These are phyloP conservation scores for Aplochiton taeniatus DNA, from an alignment of 2,797 vertebrate species.

Conservation along the genomic window DNA sequence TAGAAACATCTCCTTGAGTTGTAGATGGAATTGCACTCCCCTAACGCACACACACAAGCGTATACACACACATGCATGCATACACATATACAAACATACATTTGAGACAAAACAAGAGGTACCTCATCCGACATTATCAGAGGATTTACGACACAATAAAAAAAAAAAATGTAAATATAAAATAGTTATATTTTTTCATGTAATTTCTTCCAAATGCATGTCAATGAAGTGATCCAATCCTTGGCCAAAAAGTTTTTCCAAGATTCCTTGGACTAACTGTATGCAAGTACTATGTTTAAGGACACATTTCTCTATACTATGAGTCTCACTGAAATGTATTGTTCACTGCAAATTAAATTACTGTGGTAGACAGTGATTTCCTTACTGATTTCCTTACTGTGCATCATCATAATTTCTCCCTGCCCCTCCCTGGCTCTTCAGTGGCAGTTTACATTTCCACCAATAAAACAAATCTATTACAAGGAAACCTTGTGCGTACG, in stretches of 20 bases:
- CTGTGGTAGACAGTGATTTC: too few relatives aligned
- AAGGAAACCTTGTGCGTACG: constrained; percentile 38
- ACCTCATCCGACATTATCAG: background rate
- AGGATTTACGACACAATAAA: constrained; percentile 43
- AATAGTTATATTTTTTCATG: too few relatives aligned
- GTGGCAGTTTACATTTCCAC: constrained; percentile 47
- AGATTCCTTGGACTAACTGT: too few relatives aligned
- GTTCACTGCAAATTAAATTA: too few relatives aligned
- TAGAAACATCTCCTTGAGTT: constrained; percentile 67
- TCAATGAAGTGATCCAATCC: too few relatives aligned
- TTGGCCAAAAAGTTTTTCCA: too few relatives aligned
- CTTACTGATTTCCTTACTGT: too few relatives aligned
- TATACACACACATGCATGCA: constrained; percentile 8
- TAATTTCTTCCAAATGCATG: too few relatives aligned
- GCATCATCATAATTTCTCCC: background rate
- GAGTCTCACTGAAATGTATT: too few relatives aligned
- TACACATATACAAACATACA: constrained; percentile 7
- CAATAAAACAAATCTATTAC: constrained; percentile 46
- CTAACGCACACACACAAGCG: constrained; percentile 28
- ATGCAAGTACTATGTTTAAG: too few relatives aligned
- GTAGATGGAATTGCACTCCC: constrained; percentile 31
- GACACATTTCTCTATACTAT: too few relatives aligned
- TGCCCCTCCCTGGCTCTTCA: constrained; percentile 17
- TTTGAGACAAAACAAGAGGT: background rate
- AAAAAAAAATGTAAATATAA: background rate